phyloP scores from a whole-genome alignment of 2,113 vertebrate species.

The Oreochromis tanganicae region DNA sequence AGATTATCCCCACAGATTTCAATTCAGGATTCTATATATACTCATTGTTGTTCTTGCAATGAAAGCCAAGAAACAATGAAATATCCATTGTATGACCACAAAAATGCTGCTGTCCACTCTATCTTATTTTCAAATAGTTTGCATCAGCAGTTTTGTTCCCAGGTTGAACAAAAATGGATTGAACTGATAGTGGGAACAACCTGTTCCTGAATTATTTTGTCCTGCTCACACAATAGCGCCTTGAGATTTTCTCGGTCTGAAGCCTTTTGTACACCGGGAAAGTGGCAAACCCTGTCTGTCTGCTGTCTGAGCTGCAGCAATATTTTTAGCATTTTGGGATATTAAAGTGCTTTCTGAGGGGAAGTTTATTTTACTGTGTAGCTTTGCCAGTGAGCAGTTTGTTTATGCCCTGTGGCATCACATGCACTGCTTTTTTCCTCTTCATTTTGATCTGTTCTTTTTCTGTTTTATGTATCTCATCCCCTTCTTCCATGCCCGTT shows the following conservation, averaged over 20 bases:
- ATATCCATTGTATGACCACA: not conserved
- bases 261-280: not conserved
- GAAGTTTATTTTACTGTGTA: constrained; percentile 14
- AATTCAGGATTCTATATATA: not conserved
- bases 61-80: not conserved
- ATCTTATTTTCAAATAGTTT: not conserved
- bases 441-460: not conserved
- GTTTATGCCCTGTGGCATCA: constrained; percentile 30
- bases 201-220: not conserved
- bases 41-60: not conserved
- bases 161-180: not conserved
- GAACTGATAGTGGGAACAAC: not conserved
- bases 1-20: not conserved
- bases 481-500: not conserved
- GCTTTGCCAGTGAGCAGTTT: constrained; percentile 31
- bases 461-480: not conserved
- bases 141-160: not conserved
- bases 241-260: not conserved
- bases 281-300: not conserved
- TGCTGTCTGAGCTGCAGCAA: constrained; percentile 4
- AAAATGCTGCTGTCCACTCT: not conserved
- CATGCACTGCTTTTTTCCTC: not conserved
- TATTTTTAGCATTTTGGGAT: constrained; percentile 22
- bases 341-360: constrained; percentile 11
- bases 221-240: not conserved